Conservation (phyloP, 2,888 invertebrate species). For the Stenurella melanura region DNA sequence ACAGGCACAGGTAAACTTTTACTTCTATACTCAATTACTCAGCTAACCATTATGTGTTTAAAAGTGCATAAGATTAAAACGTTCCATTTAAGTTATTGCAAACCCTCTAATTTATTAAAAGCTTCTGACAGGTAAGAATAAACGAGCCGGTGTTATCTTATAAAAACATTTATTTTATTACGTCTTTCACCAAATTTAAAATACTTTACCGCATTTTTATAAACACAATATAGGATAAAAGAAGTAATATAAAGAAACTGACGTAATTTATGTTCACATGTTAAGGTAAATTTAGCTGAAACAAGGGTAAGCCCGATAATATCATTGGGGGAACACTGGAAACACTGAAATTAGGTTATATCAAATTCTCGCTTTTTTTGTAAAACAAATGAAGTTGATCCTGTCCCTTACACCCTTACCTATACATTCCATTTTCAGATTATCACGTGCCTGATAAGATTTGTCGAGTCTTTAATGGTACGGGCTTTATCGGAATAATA, state of each 20-base stretch:
- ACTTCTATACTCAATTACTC: too few relatives aligned
- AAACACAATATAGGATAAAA: neutral
- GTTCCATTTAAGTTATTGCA: too few relatives aligned
- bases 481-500: too few relatives aligned
- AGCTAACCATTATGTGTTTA: too few relatives aligned
- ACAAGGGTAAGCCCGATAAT: slow-evolving; percentile 3
- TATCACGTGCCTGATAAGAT: neutral
- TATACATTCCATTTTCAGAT: neutral
- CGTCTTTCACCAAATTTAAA: neutral
- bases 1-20: too few relatives aligned
- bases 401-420: neutral
- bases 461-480: neutral
- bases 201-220: neutral
- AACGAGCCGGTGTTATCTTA: too few relatives aligned
- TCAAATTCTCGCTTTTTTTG: neutral
- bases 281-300: slow-evolving; percentile 3
- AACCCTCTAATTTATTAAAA: too few relatives aligned
- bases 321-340: neutral
- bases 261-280: neutral
- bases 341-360: neutral
- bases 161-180: neutral
- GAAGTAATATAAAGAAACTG: neutral
- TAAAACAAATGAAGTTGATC: slow-evolving; percentile 3
- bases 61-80: too few relatives aligned
- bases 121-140: too few relatives aligned